phyloP scores from a whole-genome alignment of 35 echinoderm and acorn worm genomes.

The Strongylocentrotus purpuratus region DNA sequence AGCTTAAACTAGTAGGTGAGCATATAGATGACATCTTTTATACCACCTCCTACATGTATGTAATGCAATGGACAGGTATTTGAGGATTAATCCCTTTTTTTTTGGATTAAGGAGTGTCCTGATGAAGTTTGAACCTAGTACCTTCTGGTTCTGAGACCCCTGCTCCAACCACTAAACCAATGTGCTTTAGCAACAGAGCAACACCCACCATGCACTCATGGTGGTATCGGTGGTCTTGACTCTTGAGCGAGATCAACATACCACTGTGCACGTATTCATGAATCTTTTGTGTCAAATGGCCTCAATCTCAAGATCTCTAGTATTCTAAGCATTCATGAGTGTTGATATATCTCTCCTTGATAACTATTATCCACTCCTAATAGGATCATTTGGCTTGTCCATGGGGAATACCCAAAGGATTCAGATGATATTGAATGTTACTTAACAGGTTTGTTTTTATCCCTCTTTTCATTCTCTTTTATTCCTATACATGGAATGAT shows the following conservation, averaged over 20 bases:
- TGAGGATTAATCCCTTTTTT: too few species aligned
- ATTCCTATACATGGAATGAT: neutral
- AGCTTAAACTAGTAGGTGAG: too few species aligned
- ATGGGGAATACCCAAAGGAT: neutral
- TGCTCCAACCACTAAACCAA: too few species aligned
- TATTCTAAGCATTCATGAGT: neutral
- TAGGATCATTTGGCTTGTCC: neutral
- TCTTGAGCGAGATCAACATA: neutral
- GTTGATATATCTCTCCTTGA: slow-evolving; percentile 11
- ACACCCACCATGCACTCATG: neutral
- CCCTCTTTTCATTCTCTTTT: neutral
- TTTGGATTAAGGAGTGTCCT: too few species aligned
- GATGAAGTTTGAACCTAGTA: neutral
- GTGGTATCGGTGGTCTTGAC: neutral
- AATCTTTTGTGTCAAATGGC: neutral
- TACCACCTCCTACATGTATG: too few species aligned
- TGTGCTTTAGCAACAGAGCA: too few species aligned
- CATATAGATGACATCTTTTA: too few species aligned
- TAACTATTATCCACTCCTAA: neutral
- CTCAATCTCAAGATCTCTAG: neutral
- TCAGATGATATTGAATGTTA: neutral
- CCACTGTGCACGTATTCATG: neutral
- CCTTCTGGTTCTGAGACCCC: neutral
- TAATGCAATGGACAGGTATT: too few species aligned
- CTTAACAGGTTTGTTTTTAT: neutral